Conservation (phyloP, 2,113 vertebrate species). For the Boulengeromyrus knoepffleri region DNA sequence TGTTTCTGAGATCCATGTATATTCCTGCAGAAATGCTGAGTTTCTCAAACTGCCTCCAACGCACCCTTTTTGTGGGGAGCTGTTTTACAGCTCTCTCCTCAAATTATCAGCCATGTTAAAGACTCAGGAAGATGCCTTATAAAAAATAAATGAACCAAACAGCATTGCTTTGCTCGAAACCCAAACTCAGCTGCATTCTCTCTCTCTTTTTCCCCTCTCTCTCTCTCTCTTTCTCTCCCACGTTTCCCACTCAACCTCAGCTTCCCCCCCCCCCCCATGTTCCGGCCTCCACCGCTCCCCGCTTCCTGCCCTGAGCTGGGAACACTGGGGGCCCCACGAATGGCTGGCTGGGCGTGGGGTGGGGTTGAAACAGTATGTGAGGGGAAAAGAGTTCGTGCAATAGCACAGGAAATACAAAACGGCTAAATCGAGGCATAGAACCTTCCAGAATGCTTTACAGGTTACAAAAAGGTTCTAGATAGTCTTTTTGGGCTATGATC, state of each 20-base stretch:
- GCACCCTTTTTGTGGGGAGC: background rate
- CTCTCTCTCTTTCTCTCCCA: background rate
- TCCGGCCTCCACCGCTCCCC: background rate
- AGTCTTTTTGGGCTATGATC: background rate
- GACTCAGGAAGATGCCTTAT: background rate
- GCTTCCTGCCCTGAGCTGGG: background rate
- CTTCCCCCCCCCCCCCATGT: background rate
- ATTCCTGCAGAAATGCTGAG: background rate
- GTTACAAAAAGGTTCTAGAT: background rate
- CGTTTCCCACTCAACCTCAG: background rate
- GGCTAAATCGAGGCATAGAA: background rate
- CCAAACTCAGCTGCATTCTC: background rate
- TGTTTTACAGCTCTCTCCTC: conserved; percentile 10
- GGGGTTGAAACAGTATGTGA: conserved; percentile 23
- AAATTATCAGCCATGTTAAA: conserved; percentile 15
- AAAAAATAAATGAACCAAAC: conserved; percentile 1
- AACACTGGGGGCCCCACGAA: background rate
- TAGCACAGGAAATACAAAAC: background rate
- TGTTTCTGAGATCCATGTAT: background rate
- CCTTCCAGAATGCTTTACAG: background rate
- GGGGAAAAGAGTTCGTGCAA: background rate
- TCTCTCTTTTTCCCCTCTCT: background rate
- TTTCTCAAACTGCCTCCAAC: background rate
- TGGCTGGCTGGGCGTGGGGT: background rate
- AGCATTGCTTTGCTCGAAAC: background rate